Base-by-base conservation (phyloP, 1,140 invertebrate species). In the Parasteatoda tepidariorum region DNA sequence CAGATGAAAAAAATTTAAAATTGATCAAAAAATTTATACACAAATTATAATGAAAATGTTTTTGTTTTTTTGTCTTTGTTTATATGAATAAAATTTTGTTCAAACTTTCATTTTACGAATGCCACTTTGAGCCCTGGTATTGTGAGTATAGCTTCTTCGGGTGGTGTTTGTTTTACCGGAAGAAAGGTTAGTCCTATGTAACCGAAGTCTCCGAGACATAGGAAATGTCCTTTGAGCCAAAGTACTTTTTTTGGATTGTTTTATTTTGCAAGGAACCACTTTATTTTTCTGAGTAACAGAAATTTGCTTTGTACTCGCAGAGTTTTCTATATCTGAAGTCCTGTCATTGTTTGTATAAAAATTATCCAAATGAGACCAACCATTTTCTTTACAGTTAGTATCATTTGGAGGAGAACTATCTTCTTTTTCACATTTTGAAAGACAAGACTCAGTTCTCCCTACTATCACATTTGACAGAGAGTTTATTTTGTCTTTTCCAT, bases 301-400 rank as follows among this genome's bases (percentile, higher is more conserved):
- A 15, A 18, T 82, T 26, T 57, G 66, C 48, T 70, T 82, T 11
- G 41, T 13, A 48, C 11, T 54, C 18, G 64, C 33, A 2, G 62
- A 33, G 9, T 38, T 26, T 30, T 78, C 75, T 55, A 67, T 30
- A 30, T 82, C 66, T 82, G 67, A 26, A 82, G 78, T 82, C 26
- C 78, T 70, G 22, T 70, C 57, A 30, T 59, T 82, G 9, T 70
- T 26, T 26, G 68, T 82, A 33, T 70, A 82, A 62, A 82, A 57
- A 61, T 82, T 82, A 82, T 64, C 61, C 15, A 82, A 62, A 31
- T 82, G 78, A 57, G 71, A 31, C 22, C 78, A 57, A 2, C 67
- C 78, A 62, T 71, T 82, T 82, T 82, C 78, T 82, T 82, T 82
- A 31, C 54, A 24, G 34, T n/a, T 41, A 22, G 28, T 11, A 31